phyloP scores from a whole-genome alignment of 2,888 invertebrate genomes.

The Hydrotaea diabolus region DNA sequence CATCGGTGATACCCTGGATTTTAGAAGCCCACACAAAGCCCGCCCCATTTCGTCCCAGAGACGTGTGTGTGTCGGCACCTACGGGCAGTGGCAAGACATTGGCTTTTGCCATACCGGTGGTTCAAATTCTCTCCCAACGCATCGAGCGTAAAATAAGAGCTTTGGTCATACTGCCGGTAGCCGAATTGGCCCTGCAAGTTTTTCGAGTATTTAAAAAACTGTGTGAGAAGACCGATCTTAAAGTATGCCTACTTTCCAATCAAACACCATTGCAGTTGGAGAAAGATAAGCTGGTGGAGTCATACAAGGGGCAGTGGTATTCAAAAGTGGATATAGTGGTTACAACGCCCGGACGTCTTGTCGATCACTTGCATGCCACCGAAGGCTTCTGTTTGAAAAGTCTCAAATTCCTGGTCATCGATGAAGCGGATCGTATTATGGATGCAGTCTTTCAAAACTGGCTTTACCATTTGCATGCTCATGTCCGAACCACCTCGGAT shows the following conservation, averaged over 20 bases:
- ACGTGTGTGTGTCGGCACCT: constrained; percentile 97
- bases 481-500: constrained; percentile 82
- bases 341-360: constrained; percentile 93
- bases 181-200: constrained; percentile 95
- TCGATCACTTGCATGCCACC: constrained; percentile 94
- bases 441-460: constrained; percentile 95
- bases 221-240: constrained; percentile 85
- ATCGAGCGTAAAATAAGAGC: constrained; percentile 88
- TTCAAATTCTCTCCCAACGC: constrained; percentile 85
- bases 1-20: constrained; percentile 89
- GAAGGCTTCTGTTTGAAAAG: constrained; percentile 88
- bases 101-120: constrained; percentile 94
- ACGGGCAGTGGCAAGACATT: constrained; percentile 99
- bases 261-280: constrained; percentile 85
- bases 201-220: constrained; percentile 90
- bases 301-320: constrained; percentile 79
- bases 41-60: constrained; percentile 87
- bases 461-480: constrained; percentile 90
- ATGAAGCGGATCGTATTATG: constrained; percentile 98
- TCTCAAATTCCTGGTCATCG: constrained; percentile 92
- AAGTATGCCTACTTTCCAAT: constrained; percentile 87
- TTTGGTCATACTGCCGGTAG: constrained; percentile 94
- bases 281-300: constrained; percentile 84
- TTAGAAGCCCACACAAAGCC: constrained; percentile 84
- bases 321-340: constrained; percentile 90